Evolutionary conservation across 2,888 invertebrate species (phyloP).

Genomic region (Eilema griseolum): DNA sequence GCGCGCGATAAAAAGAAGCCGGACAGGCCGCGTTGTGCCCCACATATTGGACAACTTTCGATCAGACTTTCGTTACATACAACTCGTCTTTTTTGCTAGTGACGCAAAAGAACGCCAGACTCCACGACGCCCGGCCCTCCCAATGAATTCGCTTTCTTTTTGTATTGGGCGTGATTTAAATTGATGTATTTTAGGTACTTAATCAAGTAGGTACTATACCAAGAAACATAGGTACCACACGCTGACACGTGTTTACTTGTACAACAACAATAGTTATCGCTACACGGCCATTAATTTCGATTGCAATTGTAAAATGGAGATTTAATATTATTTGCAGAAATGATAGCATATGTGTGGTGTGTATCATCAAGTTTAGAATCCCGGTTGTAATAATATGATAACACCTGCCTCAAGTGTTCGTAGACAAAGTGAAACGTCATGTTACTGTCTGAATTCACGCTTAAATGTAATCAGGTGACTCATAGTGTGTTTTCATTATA

Average conservation of each 20-base stretch:
- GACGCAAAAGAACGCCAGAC: slow-evolving; percentile 73
- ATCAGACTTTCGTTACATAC: slow-evolving; percentile 82
- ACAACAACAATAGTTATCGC: slow-evolving; percentile 12
- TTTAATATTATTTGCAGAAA: slow-evolving; percentile 13
- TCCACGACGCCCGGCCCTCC: slow-evolving; percentile 68
- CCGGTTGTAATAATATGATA: slow-evolving; percentile 9
- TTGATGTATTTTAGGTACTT: slow-evolving; percentile 46
- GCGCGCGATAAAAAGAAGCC: slow-evolving; percentile 60
- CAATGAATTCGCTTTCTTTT: slow-evolving; percentile 72
- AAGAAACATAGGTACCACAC: slow-evolving; percentile 14
- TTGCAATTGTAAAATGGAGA: background rate
- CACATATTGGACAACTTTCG: slow-evolving; percentile 86
- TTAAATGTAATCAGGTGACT: slow-evolving; percentile 43
- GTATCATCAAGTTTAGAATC: slow-evolving; percentile 26
- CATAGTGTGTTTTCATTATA: slow-evolving; percentile 37
- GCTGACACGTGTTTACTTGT: slow-evolving; percentile 4
- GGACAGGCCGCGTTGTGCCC: slow-evolving; percentile 76
- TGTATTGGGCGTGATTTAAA: slow-evolving; percentile 50
- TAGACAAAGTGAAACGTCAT: slow-evolving; percentile 30
- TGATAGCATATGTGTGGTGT: slow-evolving; percentile 13
- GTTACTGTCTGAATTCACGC: slow-evolving; percentile 27
- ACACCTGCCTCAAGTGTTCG: slow-evolving; percentile 36
- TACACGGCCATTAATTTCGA: slow-evolving; percentile 12
- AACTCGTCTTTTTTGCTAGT: slow-evolving; percentile 73
- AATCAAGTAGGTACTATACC: slow-evolving; percentile 27